Base-by-base conservation (phyloP, 2,113 vertebrate genomes). In the Brachyhypopomus occidentalis region DNA sequence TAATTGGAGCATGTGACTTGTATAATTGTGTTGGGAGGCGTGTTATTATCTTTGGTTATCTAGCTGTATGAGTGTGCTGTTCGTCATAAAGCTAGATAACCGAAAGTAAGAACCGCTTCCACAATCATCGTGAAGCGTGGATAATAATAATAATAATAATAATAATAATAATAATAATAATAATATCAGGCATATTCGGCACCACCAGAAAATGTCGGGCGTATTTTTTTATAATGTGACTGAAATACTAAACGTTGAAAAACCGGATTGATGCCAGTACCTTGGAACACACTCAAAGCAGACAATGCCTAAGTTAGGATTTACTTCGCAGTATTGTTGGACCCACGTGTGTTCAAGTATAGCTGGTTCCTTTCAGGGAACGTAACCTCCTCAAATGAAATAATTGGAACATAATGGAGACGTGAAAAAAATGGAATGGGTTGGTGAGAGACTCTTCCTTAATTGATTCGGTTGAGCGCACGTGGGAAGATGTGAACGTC, bases 31-130 rank as follows among this genome's bases (percentile, higher is more conserved):
- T 80, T 84, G 94, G 93, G 96, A 96, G 98, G 96, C 97, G 97
- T 97, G 96, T 98, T 95, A 97, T 98, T 99, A 97, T 99, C 96
- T 98, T 98, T 98, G 96, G 96, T 99, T 99, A 98, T 99, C 97
- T 99, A 99, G 97, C 97, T 98, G 97, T 98, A 99, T 99, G 97
- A 98, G 96, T 98, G 95, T 93, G 95, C 94, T 97, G 95, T 94
- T 95, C 95, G 96, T 99, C 97, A 99, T 99, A 99, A 99, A 99
- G 97, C 97, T 99, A 99, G 97, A 98, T 99, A 99, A 99, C 97
- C 97, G 97, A 98, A 99, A 99, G 98, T 99, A 99, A 98, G 95
- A 97, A 97, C 96, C 95, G 95, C 96, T 98, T 98, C 96, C 94
- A 94, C 93, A 94, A 92, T 96, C 97, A 89, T 94, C 97, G 88